A percentile compares a stretch with the other conserved stretches of the same genome.
Conservation (phyloP, 2,113 vertebrate genomes). For the Indicator indicator region DNA sequence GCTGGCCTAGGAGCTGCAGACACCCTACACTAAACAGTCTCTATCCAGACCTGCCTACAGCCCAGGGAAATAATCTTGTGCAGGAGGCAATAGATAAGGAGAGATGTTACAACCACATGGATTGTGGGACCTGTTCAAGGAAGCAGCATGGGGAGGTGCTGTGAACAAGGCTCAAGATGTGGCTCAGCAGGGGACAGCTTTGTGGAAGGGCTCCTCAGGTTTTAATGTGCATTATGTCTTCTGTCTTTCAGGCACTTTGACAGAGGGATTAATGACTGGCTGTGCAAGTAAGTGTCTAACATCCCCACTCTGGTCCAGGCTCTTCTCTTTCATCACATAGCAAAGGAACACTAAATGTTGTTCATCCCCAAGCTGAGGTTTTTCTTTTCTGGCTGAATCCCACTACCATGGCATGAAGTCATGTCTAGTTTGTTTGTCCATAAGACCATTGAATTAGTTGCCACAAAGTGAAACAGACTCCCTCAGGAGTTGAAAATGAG, state of each 20-base stretch:
- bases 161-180: neutral
- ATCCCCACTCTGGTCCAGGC: neutral
- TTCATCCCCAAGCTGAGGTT: neutral
- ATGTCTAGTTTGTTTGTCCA: neutral
- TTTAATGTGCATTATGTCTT: neutral
- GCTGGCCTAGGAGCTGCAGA: neutral
- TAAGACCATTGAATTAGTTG: neutral
- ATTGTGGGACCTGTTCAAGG: neutral
- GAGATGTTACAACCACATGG: fast-evolving
- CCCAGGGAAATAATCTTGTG: neutral
- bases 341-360: neutral
- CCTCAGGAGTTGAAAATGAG: neutral
- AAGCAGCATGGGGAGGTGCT: neutral
- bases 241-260: constrained; percentile 88
- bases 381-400: neutral
- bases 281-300: constrained; percentile 88
- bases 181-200: neutral
- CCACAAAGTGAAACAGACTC: neutral
- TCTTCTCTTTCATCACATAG: neutral
- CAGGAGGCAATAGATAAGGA: neutral
- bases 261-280: constrained; percentile 95
- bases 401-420: neutral
- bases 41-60: neutral
- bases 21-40: neutral
- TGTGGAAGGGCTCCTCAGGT: fast-evolving